phyloP scores from a whole-genome alignment of 1,140 invertebrate genomes.

The Pseudachorutes palmiensis region DNA sequence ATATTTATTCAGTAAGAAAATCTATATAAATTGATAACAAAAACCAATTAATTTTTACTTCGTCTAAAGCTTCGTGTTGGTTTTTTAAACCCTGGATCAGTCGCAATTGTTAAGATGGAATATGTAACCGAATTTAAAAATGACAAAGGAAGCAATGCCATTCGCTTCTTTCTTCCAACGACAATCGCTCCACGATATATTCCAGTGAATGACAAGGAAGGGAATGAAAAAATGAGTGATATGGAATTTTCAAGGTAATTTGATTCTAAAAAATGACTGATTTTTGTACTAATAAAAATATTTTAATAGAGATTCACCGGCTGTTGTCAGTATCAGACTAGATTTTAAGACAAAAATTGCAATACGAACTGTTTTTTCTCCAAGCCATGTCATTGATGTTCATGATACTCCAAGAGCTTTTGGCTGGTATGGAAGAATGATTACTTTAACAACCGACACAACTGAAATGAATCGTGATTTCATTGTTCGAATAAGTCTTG shows the following conservation, averaged over 20 bases:
- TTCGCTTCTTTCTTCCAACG: constrained; percentile 44
- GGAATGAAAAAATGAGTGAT: constrained; percentile 27
- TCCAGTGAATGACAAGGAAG: constrained; percentile 29
- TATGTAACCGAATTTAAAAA: constrained; percentile 47
- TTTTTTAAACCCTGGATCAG: constrained; percentile 43
- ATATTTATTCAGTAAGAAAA: constrained; percentile 33
- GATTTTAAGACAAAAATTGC: too few relatives aligned
- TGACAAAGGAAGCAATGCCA: constrained; percentile 40
- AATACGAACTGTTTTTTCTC: too few relatives aligned
- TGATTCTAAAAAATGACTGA: neutral
- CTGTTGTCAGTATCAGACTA: too few relatives aligned
- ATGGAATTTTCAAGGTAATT: constrained; percentile 33
- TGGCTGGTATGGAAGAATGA: too few relatives aligned
- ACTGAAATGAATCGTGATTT: too few relatives aligned
- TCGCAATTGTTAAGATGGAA: constrained; percentile 46
- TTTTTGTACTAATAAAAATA: too few relatives aligned
- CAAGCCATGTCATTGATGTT: too few relatives aligned
- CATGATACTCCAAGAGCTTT: too few relatives aligned
- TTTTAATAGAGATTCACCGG: too few relatives aligned
- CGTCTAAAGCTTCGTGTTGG: constrained; percentile 39
- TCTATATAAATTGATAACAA: neutral
- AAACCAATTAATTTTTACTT: neutral
- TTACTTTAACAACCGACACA: too few relatives aligned
- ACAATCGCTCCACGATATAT: constrained; percentile 38
- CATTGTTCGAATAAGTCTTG: too few relatives aligned